Evolutionary conservation across 2,797 vertebrate species (phyloP), one percentile per base, ranked within the genome.

Genomic region (Poecilia gillii): DNA sequence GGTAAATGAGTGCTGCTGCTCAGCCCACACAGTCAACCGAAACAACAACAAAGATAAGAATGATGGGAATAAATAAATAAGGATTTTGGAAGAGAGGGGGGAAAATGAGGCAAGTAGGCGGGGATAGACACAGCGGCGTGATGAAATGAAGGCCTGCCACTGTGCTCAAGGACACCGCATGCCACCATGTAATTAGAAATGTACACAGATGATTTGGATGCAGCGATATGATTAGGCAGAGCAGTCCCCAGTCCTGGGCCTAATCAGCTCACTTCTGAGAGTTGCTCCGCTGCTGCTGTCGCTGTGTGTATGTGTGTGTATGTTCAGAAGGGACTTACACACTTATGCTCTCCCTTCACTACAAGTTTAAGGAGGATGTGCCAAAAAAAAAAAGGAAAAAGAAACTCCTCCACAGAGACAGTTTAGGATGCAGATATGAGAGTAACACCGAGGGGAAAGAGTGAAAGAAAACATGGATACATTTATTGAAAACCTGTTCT

Each of bases 171-270:
- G 95, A 95, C 95, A 90, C 93, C 82, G 91, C 86, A 87, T 91
- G 87, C 92, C 92, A 95, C 95, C 93, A 89, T 91, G 94, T 96
- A 96, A 96, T 96, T 96, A 96, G 95, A 95, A 95, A 96, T 94
- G 94, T 95, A 96, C 95, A 96, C 95, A 96, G 94, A 96, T 96
- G 95, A 96, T 96, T 96, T 95, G 94, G 95, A 96, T 94, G 93
- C 94, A 90, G 93, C 84, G 93, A 94, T 95, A 94, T 96, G 95
- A 96, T 96, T 96, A 96, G 93, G 92, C 90, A 94, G 94, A 93
- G 94, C 94, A 94, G 94, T 93, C 91, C 89, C 94, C 90, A 89
- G 94, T 94, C 94, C 94, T 92, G 90, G 91, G 92, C 91, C 94
- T 96, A 96, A 96, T 96, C 96, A 96, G 94, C 94, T 93, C 95